Evolutionary conservation across 2,888 invertebrate genomes (phyloP).

Genomic region (Pseudococcus viburni): DNA sequence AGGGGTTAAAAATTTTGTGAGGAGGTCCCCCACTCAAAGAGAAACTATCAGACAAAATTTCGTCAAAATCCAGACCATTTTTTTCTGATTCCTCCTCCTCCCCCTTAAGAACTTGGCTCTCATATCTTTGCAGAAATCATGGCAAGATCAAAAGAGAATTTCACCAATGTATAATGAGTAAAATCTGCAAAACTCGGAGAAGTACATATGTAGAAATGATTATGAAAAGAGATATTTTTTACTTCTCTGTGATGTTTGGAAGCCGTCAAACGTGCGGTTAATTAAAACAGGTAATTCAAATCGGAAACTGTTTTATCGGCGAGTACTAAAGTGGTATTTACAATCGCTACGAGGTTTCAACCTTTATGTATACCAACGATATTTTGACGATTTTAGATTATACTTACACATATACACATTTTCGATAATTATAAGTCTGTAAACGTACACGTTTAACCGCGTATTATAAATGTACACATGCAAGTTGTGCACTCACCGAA

Average conservation of each 20-base stretch:
- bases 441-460: conserved; percentile 28
- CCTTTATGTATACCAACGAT: not conserved
- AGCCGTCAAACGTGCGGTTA: conserved; percentile 35
- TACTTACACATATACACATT: conserved; percentile 13
- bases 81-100: too few relatives aligned
- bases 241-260: not conserved
- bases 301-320: conserved; percentile 50
- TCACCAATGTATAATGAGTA: not conserved
- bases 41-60: too few relatives aligned
- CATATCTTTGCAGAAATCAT: not conserved
- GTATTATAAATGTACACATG: conserved; percentile 21
- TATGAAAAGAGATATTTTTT: not conserved
- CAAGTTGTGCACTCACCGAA: conserved; percentile 49
- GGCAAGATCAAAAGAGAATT: not conserved
- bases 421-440: conserved; percentile 48
- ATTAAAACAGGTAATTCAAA: conserved; percentile 53
- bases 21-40: too few relatives aligned
- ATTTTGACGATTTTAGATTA: conserved; percentile 39
- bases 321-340: conserved; percentile 2
- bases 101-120: not conserved
- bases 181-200: not conserved
- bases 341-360: conserved; percentile 35
- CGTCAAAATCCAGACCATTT: too few relatives aligned
- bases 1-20: too few relatives aligned
- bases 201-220: not conserved